These are phyloP conservation scores for Malurus melanocephalus DNA, from an alignment of 2,113 vertebrate species.

Conservation along the genomic window DNA sequence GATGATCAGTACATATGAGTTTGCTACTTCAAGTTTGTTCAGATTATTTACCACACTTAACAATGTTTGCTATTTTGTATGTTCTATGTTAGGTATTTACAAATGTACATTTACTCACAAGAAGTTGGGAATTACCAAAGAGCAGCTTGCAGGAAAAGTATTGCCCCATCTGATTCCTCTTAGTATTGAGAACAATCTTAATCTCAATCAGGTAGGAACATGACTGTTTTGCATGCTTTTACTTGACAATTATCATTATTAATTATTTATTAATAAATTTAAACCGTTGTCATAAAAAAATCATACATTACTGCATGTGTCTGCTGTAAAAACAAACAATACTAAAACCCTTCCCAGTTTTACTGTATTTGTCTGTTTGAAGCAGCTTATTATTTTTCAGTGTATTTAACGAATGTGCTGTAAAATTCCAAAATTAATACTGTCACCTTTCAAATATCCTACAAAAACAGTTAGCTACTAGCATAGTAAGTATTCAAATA, in stretches of 20 bases:
- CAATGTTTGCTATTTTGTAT: neutral
- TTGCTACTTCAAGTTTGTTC: neutral
- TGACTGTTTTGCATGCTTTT: neutral
- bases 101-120: slow-evolving; percentile 98
- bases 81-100: slow-evolving; percentile 86
- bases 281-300: neutral
- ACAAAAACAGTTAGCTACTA: neutral
- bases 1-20: neutral
- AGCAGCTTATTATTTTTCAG: neutral
- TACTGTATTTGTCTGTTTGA: neutral
- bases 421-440: neutral
- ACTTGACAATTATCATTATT: neutral
- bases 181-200: slow-evolving; percentile 97
- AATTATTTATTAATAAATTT: neutral
- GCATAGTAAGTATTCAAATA: neutral
- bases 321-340: neutral
- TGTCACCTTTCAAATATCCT: neutral
- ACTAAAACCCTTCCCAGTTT: neutral
- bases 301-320: neutral
- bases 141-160: slow-evolving; percentile 90
- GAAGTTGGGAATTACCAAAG: slow-evolving; percentile 97
- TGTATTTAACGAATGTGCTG: neutral
- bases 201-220: slow-evolving; percentile 91
- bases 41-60: neutral
- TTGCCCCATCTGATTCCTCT: slow-evolving; percentile 94